Conservation (phyloP, 2,888 invertebrate species). For the Drosophila seclusa region DNA sequence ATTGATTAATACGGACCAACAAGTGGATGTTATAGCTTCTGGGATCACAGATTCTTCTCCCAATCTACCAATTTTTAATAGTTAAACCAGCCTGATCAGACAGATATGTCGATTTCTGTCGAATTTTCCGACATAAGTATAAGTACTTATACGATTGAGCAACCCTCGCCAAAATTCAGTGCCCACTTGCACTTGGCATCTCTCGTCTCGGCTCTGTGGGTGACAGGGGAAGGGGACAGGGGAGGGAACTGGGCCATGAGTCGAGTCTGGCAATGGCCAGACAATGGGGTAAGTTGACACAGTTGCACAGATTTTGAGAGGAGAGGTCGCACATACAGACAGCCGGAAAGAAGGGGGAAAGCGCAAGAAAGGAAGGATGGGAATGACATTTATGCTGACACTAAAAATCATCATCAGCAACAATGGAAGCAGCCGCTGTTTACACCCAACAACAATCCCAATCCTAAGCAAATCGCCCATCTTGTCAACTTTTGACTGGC, state of each 20-base stretch:
- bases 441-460: conserved; percentile 1
- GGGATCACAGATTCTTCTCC: neutral
- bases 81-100: neutral
- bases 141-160: conserved; percentile 3
- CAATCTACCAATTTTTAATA: neutral
- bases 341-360: neutral
- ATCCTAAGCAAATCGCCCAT: neutral
- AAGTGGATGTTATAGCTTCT: neutral
- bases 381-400: conserved; percentile 74
- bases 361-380: conserved; percentile 2
- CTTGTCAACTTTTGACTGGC: conserved; percentile 46
- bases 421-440: conserved; percentile 23
- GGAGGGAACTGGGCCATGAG: neutral
- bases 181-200: conserved; percentile 33
- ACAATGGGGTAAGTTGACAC: conserved; percentile 64
- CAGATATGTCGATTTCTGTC: neutral
- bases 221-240: neutral
- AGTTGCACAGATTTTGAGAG: conserved; percentile 47
- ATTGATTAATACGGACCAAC: neutral
- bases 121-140: too few relatives aligned
- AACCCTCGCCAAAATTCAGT: conserved; percentile 17
- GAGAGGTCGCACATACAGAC: neutral
- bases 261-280: conserved; percentile 51
- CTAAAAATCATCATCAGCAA: conserved; percentile 70
- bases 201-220: conserved; percentile 6